phyloP scores from a whole-genome alignment of 2,797 vertebrate genomes.

The Aulostomus chinensis region DNA sequence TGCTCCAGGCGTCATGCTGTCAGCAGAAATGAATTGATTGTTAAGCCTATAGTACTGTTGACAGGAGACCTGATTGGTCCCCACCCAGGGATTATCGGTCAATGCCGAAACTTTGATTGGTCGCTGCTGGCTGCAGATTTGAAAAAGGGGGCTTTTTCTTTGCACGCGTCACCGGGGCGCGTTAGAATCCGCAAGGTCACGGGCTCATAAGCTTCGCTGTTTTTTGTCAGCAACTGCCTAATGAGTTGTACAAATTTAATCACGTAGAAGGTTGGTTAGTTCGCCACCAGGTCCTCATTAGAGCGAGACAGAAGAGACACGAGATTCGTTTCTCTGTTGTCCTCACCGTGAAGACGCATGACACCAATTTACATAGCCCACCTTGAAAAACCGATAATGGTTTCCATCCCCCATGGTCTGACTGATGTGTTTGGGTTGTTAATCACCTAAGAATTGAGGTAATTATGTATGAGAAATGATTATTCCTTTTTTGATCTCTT shows the following conservation, averaged over 20 bases:
- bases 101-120: slow-evolving; percentile 18
- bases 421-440: no score
- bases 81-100: slow-evolving; percentile 44
- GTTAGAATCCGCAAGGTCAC: slow-evolving; percentile 42
- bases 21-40: slow-evolving; percentile 49
- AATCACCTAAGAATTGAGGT: no score
- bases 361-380: no score
- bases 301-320: slow-evolving; percentile 5
- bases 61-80: slow-evolving; percentile 58
- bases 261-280: slow-evolving; percentile 52
- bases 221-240: slow-evolving; percentile 46
- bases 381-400: no score
- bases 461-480: no score
- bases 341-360: no score
- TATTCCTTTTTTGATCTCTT: no score
- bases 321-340: slow-evolving; percentile 10
- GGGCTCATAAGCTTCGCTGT: slow-evolving; percentile 5
- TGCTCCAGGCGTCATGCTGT: slow-evolving; percentile 31
- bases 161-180: no score
- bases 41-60: slow-evolving; percentile 39
- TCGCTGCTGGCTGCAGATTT: slow-evolving; percentile 21
- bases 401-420: no score
- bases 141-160: no score
- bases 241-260: slow-evolving; percentile 67
- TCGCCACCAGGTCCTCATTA: slow-evolving; percentile 27